A percentile compares a stretch with the other conserved stretches of the same genome.
Conservation (phyloP, 2,888 invertebrate genomes). For the Saturnia pavonia region DNA sequence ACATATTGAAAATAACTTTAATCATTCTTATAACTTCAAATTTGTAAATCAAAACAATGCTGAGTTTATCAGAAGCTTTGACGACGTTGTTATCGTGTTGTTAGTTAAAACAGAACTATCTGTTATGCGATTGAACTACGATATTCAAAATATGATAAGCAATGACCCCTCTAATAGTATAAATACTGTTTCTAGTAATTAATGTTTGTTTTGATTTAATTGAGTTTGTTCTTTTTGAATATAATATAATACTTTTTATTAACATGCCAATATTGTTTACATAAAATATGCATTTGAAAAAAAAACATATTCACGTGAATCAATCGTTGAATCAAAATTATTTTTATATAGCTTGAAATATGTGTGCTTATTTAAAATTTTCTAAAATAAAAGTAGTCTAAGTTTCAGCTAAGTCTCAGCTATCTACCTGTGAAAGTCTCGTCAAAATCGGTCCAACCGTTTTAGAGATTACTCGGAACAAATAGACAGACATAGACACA, state of each 20-base stretch:
- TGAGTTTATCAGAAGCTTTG: not conserved
- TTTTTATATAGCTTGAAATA: too few species aligned
- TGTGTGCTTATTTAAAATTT: too few species aligned
- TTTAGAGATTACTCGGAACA: too few species aligned
- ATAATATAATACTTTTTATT: not conserved
- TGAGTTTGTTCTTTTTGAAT: not conserved
- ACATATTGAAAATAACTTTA: not conserved
- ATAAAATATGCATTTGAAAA: too few species aligned
- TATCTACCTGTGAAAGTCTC: too few species aligned
- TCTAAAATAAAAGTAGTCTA: too few species aligned
- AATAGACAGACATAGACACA: too few species aligned
- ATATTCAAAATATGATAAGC: slow-evolving; percentile 4
- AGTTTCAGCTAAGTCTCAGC: too few species aligned
- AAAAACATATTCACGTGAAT: too few species aligned
- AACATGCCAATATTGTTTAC: too few species aligned
- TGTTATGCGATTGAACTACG: not conserved
- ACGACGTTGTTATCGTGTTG: not conserved
- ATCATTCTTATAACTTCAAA: not conserved
- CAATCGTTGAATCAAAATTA: too few species aligned
- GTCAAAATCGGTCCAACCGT: too few species aligned
- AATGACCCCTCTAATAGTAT: not conserved
- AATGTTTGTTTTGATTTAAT: slow-evolving; percentile 7
- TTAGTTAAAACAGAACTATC: not conserved
- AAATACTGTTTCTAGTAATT: not conserved
- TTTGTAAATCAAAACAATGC: not conserved